These are phyloP conservation scores for Cheilosia scutellata DNA, from an alignment of 2,888 invertebrate genomes.

Conservation along the genomic window DNA sequence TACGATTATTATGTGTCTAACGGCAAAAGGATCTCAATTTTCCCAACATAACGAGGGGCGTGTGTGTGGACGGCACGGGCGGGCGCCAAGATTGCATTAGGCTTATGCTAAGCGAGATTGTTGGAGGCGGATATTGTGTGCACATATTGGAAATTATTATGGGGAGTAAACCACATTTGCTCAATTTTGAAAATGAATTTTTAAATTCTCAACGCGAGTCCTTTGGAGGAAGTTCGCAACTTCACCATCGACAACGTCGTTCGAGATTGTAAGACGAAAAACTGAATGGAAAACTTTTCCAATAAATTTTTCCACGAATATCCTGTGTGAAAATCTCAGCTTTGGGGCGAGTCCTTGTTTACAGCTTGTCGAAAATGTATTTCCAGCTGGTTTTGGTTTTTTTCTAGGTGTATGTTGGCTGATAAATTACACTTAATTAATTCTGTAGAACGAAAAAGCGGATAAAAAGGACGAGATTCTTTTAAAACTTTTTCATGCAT, in stretches of 20 bases:
- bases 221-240: slow-evolving; percentile 26
- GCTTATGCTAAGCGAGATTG: slow-evolving; percentile 35
- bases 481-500: slow-evolving; percentile 21
- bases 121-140: slow-evolving; percentile 24
- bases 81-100: slow-evolving; percentile 36
- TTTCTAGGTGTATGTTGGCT: slow-evolving; percentile 44
- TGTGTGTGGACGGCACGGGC: slow-evolving; percentile 9
- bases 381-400: slow-evolving; percentile 22
- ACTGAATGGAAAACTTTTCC: slow-evolving; percentile 64
- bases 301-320: slow-evolving; percentile 68
- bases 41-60: slow-evolving; percentile 4
- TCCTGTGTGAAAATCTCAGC: slow-evolving; percentile 69
- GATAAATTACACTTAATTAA: slow-evolving; percentile 74
- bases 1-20: slow-evolving; percentile 73
- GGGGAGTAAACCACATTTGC: slow-evolving; percentile 28
- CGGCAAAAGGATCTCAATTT: slow-evolving; percentile 58
- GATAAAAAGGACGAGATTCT: slow-evolving; percentile 14
- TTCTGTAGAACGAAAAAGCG: slow-evolving; percentile 31
- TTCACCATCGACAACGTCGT: not conserved
- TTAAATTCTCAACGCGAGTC: slow-evolving; percentile 48
- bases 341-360: slow-evolving; percentile 64
- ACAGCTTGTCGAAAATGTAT: slow-evolving; percentile 67
- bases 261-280: slow-evolving; percentile 11
- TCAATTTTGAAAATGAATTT: slow-evolving; percentile 68
- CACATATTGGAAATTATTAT: slow-evolving; percentile 48